Conservation (phyloP, 1,140 invertebrate species). For the Megathymus violae region DNA sequence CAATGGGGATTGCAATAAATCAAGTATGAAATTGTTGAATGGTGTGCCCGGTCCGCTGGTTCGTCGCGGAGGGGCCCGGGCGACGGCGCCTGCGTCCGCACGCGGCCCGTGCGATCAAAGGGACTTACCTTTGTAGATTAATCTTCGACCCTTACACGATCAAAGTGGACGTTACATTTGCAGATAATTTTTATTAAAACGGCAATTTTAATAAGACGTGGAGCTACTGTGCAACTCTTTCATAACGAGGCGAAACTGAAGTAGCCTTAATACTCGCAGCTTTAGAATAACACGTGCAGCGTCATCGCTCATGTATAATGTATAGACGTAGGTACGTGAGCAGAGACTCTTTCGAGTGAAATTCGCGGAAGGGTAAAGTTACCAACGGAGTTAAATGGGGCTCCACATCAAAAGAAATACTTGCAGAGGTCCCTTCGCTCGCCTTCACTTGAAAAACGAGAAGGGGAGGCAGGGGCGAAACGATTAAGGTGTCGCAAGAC, state of each 20-base stretch:
- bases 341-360: neutral
- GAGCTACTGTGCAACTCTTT: too few relatives aligned
- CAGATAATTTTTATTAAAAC: neutral
- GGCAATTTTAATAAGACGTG: too few relatives aligned
- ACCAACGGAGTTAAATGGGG: slow-evolving; percentile 27
- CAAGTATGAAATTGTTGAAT: slow-evolving; percentile 24
- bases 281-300: too few relatives aligned
- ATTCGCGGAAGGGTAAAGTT: slow-evolving; percentile 25
- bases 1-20: slow-evolving; percentile 27
- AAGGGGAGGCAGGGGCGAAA: slow-evolving; percentile 12
- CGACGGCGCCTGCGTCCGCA: neutral
- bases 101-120: slow-evolving; percentile 15
- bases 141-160: slow-evolving; percentile 5
- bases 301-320: neutral
- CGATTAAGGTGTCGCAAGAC: slow-evolving; percentile 37
- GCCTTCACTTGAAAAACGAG: slow-evolving; percentile 19
- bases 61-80: neutral
- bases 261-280: too few relatives aligned
- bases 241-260: too few relatives aligned
- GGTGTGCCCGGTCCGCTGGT: neutral
- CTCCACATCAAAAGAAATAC: slow-evolving; percentile 27
- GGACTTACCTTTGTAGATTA: slow-evolving; percentile 20
- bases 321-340: neutral
- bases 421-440: slow-evolving; percentile 2
- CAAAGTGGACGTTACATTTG: neutral